Evolutionary conservation across 2,888 invertebrate genomes (phyloP).

Genomic region (Limulus polyphemus): DNA sequence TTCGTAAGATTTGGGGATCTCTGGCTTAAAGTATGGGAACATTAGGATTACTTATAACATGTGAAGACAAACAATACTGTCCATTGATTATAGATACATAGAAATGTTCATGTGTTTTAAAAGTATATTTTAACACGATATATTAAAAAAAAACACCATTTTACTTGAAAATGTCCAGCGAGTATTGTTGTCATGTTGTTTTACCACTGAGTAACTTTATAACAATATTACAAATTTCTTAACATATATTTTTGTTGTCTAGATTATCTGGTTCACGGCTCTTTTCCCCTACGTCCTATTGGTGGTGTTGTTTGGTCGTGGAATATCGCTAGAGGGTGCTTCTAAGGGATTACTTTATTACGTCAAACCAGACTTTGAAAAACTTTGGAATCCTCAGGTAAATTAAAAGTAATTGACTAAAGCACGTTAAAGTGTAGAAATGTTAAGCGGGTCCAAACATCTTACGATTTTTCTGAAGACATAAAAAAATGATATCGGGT

Average conservation of each 20-base stretch:
- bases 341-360: constrained; percentile 73
- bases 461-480: neutral
- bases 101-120: too few relatives aligned
- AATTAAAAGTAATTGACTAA: neutral
- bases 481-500: constrained; percentile 1
- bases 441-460: neutral
- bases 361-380: constrained; percentile 72
- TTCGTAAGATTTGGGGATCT: too few relatives aligned
- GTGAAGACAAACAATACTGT: too few relatives aligned
- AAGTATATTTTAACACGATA: too few relatives aligned
- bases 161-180: too few relatives aligned
- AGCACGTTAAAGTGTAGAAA: too few relatives aligned
- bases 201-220: too few relatives aligned
- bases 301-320: constrained; percentile 68
- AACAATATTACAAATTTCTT: neutral
- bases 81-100: too few relatives aligned
- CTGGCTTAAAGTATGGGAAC: too few relatives aligned
- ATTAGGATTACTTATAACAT: too few relatives aligned
- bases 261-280: constrained; percentile 62
- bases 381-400: constrained; percentile 48
- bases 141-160: too few relatives aligned
- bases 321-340: constrained; percentile 76
- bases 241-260: neutral
- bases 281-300: constrained; percentile 81
- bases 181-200: too few relatives aligned